phyloP scores from a whole-genome alignment of 2,797 vertebrate genomes.

The Labroides dimidiatus region DNA sequence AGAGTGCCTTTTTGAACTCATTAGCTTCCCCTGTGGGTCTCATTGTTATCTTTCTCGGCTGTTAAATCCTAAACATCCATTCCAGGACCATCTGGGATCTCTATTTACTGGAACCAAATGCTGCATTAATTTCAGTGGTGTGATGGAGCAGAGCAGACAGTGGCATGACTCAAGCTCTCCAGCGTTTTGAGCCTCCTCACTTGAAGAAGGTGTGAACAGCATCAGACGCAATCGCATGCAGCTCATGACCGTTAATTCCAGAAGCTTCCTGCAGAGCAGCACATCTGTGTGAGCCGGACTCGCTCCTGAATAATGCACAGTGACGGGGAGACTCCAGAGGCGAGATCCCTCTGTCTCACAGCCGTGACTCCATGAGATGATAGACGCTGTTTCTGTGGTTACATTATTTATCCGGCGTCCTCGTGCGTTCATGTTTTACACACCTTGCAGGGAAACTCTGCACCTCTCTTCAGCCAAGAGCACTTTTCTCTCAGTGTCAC shows the following conservation, averaged over 20 bases:
- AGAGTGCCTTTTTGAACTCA: conserved; percentile 54
- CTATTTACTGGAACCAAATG: conserved; percentile 35
- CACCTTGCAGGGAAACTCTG: conserved; percentile 53
- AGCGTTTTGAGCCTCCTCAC: conserved; percentile 34
- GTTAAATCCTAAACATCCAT: conserved; percentile 56
- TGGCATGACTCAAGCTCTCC: conserved; percentile 21
- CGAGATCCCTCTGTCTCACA: conserved; percentile 50
- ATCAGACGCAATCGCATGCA: conserved; percentile 49
- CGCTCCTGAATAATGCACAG: conserved; percentile 72
- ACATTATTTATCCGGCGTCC: conserved; percentile 62
- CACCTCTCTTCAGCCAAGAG: conserved; percentile 30
- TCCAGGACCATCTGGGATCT: conserved; percentile 65
- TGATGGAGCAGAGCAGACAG: conserved; percentile 40
- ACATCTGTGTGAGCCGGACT: conserved; percentile 60
- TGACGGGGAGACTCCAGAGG: conserved; percentile 59
- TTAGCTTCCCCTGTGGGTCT: conserved; percentile 43
- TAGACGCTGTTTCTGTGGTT: conserved; percentile 33
- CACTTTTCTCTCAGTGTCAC: conserved; percentile 21
- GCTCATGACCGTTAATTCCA: conserved; percentile 61
- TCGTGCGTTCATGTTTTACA: conserved; percentile 56
- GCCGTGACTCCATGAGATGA: conserved; percentile 52
- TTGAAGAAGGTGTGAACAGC: conserved; percentile 41
- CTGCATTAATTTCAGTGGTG: conserved; percentile 46
- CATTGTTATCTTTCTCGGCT: conserved; percentile 53
- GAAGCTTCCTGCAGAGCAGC: conserved; percentile 63